Percentiles rank a stretch among this genome's conserved stretches.
Evolutionary conservation across 1,140 invertebrate genomes (phyloP).

Genomic region (Solenopsis invicta): DNA sequence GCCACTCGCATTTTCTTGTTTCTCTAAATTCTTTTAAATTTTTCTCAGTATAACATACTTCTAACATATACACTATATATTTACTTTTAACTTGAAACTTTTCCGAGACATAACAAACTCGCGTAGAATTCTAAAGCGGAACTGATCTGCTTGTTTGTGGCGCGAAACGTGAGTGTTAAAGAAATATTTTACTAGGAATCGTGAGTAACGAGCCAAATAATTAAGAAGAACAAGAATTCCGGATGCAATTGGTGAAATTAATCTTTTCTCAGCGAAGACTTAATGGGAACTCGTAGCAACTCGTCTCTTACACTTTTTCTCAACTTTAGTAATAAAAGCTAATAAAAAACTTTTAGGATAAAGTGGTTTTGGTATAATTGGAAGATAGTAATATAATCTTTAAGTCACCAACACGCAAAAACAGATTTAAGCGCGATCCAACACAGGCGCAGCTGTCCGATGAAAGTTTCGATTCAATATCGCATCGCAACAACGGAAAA

Average conservation of each 20-base stretch:
- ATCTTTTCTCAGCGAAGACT: conserved; percentile 6
- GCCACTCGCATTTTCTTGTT: background rate
- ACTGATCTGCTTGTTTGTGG: background rate
- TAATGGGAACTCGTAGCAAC: background rate
- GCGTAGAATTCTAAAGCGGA: background rate
- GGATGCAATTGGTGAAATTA: conserved; percentile 8
- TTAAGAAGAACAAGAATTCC: conserved; percentile 17
- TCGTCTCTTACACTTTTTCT: background rate
- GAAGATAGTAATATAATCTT: conserved; percentile 12
- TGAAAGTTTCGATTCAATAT: conserved; percentile 39
- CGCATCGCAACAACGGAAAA: conserved; percentile 9
- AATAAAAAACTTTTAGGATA: conserved; percentile 17
- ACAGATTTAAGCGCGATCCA: conserved; percentile 33
- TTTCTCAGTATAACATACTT: background rate
- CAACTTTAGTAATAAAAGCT: conserved; percentile 40
- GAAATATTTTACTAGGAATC: background rate
- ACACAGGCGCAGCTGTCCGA: background rate
- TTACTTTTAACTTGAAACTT: conserved; percentile 2
- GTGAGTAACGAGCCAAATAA: conserved; percentile 5
- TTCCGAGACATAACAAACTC: background rate
- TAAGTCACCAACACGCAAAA: background rate
- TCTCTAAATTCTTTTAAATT: conserved; percentile 13
- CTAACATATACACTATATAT: background rate
- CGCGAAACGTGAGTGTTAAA: background rate
- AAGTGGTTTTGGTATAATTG: conserved; percentile 29